Evolutionary conservation across 2,888 invertebrate genomes (phyloP).

Genomic region (Stenotaenia linearis): DNA sequence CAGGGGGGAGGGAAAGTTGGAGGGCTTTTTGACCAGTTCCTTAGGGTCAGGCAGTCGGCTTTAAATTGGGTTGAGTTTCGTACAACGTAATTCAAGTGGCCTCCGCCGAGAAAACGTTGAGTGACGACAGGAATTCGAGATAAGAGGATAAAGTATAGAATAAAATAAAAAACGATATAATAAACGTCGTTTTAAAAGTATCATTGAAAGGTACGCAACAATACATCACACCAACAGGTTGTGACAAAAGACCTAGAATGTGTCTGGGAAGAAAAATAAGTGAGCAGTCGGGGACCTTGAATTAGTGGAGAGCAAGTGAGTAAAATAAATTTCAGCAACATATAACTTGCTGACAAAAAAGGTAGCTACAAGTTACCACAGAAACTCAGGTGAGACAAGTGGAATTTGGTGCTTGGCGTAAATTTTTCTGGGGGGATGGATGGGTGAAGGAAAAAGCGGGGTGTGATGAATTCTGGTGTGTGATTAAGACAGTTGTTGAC

Average conservation of each 20-base stretch:
- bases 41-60: neutral
- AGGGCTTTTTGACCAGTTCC: neutral
- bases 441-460: neutral
- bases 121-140: neutral
- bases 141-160: neutral
- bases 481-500: neutral
- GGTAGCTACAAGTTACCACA: neutral
- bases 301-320: neutral
- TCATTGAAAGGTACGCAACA: neutral
- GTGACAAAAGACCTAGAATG: neutral
- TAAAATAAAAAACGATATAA: neutral
- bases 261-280: neutral
- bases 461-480: neutral
- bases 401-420: neutral
- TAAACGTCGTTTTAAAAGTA: neutral
- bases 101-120: neutral
- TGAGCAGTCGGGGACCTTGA: neutral
- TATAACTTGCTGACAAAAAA: neutral
- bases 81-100: neutral
- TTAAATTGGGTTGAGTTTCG: neutral
- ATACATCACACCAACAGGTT: neutral
- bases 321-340: neutral
- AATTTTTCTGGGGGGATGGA: neutral
- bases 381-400: neutral
- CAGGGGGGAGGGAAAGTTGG: neutral